Conservation (phyloP, 2,113 vertebrate genomes). For the Atlantisia rogersi region DNA sequence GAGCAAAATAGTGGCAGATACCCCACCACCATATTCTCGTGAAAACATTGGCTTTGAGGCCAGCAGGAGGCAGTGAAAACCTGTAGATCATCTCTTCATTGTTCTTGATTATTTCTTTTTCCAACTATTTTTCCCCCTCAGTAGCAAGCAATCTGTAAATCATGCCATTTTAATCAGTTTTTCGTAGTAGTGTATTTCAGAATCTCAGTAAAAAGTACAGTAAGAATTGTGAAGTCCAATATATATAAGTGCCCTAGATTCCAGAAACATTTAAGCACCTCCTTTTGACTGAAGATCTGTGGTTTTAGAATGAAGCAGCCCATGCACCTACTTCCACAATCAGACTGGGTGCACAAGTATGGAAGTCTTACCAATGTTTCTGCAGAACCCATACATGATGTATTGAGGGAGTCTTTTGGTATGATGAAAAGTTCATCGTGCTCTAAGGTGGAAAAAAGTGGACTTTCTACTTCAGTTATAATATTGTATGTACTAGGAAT, state of each 20-base stretch:
- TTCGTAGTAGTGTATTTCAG: slow-evolving; percentile 38
- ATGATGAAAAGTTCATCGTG: neutral
- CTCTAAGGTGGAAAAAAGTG: neutral
- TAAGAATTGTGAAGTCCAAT: slow-evolving; percentile 45
- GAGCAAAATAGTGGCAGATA: neutral
- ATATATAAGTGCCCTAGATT: slow-evolving; percentile 21
- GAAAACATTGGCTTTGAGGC: neutral
- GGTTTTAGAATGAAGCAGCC: neutral
- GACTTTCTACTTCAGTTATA: neutral
- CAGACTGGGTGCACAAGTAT: neutral
- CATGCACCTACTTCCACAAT: neutral
- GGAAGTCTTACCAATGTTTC: neutral
- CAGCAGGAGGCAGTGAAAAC: slow-evolving; percentile 34
- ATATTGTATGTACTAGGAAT: neutral
- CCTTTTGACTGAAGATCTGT: neutral
- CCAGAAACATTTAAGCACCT: slow-evolving; percentile 9
- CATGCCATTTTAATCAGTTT: slow-evolving; percentile 37
- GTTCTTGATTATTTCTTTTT: neutral
- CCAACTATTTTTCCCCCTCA: neutral
- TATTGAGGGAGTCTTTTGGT: neutral
- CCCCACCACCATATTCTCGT: neutral
- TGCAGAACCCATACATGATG: neutral
- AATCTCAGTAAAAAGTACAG: slow-evolving; percentile 47
- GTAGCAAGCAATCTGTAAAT: slow-evolving; percentile 1
- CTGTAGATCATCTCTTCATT: slow-evolving; percentile 7